Evolutionary conservation across 1,140 invertebrate genomes (phyloP).

Genomic region (Ostrea denselamellosa): DNA sequence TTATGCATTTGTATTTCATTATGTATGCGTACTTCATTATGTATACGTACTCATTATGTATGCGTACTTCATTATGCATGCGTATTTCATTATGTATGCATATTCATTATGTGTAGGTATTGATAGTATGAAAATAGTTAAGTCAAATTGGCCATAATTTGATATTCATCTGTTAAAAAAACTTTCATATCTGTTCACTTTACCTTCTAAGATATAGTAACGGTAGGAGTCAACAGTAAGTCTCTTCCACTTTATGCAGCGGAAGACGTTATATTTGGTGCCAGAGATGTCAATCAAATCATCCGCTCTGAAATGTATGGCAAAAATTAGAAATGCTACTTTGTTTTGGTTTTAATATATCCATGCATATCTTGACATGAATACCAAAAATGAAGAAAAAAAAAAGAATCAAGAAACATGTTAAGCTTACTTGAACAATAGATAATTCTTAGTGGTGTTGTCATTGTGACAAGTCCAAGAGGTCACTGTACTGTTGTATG

Average conservation of each 20-base stretch:
- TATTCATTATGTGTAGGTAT: not conserved
- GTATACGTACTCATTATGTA: no score
- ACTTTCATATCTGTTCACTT: not conserved
- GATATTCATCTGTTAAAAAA: not conserved
- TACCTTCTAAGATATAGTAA: slow-evolving; percentile 41
- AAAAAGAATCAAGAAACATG: not conserved
- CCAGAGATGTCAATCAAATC: slow-evolving; percentile 9
- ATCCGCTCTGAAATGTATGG: slow-evolving; percentile 32
- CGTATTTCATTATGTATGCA: no score
- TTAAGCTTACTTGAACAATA: slow-evolving; percentile 52
- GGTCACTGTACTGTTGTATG: slow-evolving; percentile 28
- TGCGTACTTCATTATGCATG: no score
- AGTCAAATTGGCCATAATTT: not conserved
- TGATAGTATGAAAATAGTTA: not conserved
- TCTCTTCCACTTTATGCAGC: slow-evolving; percentile 45
- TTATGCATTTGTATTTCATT: no score
- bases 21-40: no score
- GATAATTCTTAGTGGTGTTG: slow-evolving; percentile 8
- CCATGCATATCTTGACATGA: not conserved
- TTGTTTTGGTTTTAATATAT: not conserved
- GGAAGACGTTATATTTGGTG: slow-evolving; percentile 41
- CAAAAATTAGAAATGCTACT: not conserved
- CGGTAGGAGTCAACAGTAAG: slow-evolving; percentile 37
- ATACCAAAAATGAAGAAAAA: not conserved
- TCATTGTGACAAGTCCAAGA: slow-evolving; percentile 51